Conservation (phyloP, 2,797 vertebrate species). For the Diceros bicornis region DNA sequence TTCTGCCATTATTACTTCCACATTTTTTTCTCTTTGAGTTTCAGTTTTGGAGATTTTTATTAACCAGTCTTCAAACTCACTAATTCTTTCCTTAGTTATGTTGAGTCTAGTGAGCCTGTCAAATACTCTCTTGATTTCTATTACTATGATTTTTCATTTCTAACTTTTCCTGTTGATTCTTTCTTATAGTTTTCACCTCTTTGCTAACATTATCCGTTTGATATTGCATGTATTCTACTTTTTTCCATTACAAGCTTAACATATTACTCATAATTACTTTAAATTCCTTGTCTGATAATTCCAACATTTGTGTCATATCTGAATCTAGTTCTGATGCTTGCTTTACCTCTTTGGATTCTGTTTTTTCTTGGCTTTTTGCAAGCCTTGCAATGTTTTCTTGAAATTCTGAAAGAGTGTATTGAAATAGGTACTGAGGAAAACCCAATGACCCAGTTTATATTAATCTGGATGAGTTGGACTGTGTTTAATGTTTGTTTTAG, state of each 20-base stretch:
- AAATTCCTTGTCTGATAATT: background rate
- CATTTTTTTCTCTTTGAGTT: background rate
- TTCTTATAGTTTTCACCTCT: background rate
- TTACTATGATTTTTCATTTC: background rate
- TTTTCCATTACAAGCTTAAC: background rate
- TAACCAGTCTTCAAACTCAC: background rate
- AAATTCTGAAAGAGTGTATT: background rate
- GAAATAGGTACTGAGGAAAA: background rate
- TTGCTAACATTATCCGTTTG: background rate
- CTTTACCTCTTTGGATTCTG: background rate
- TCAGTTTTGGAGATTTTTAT: background rate
- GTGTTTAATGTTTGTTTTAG: background rate
- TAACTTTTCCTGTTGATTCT: background rate
- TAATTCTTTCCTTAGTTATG: background rate
- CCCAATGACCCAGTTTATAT: background rate
- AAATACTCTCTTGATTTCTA: background rate
- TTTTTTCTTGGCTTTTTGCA: background rate
- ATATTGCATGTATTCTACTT: background rate
- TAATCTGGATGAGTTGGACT: background rate
- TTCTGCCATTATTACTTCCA: background rate
- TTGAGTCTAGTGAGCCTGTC: background rate
- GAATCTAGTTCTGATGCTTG: background rate
- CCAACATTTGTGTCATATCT: background rate
- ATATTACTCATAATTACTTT: background rate
- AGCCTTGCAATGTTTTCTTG: background rate